Evolutionary conservation across 2,113 vertebrate species (phyloP), one percentile per base, ranked within the genome.

Genomic region (Glareola pratincola): DNA sequence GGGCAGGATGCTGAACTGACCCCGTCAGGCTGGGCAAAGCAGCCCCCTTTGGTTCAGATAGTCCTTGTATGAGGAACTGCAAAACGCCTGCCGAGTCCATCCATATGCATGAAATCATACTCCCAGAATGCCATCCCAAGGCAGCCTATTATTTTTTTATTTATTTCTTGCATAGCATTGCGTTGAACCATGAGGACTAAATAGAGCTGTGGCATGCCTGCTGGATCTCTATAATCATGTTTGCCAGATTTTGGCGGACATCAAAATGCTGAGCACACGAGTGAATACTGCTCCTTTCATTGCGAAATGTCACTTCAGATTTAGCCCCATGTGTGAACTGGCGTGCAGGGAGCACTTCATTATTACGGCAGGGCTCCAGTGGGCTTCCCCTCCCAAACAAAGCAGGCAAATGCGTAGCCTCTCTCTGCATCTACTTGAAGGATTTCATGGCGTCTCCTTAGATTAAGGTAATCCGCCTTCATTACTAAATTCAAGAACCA

Each of bases 401-500:
- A 88, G 94, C 79, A 32, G 69, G 66, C 80, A 47, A 81, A 80
- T 41, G 91, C 20, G 0, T 41, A 13, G 37, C 84, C 36, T 39
- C 64, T 39, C 18, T 71, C 74, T 87, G 83, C 75, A 45, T 57
- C 72, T 56, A 37, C 50, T 87, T 82, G 62, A 71, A 89, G 87
- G 92, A 97, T 96, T 97, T 97, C 95, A 96, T 96, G 96, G 95
- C 54, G 21, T 96, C 97, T 90, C 84, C 83, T 98, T 94, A 86
- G 48, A 96, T 97, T 97, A 97, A 83, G 92, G 66, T 97, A 96
- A 96, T 93, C 83, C 93, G 47, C 84, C 92, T 81, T 95, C 94
- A 85, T 96, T 82, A 80, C 94, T 94, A 90, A 90, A 95, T 94
- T 94, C 83, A 27, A 80, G 88, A 72, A 8, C 26, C 47, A 43